Evolutionary conservation across 2,113 vertebrate genomes (phyloP).

Genomic region (Alaudala cheleensis): DNA sequence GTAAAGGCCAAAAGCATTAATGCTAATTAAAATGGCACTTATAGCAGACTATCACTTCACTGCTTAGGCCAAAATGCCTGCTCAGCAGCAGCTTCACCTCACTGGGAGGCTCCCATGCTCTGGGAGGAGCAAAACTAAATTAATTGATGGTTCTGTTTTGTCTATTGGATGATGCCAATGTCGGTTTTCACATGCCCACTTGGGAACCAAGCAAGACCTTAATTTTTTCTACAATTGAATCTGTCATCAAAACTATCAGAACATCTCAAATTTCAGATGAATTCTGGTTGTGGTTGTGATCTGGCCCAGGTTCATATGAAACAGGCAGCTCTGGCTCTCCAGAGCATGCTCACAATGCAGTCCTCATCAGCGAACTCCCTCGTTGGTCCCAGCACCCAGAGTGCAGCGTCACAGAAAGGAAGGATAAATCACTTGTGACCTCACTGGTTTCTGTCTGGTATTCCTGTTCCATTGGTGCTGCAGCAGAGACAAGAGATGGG

Average conservation of each 20-base stretch:
- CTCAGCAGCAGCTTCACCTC: not conserved
- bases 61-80: not conserved
- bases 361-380: accelerated
- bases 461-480: not conserved
- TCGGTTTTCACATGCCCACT: not conserved
- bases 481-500: not conserved
- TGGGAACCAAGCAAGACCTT: not conserved
- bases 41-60: not conserved
- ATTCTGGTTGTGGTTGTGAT: not conserved
- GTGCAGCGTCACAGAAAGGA: not conserved
- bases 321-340: not conserved
- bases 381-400: accelerated
- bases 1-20: not conserved
- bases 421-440: accelerated
- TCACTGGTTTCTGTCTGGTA: not conserved
- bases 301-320: not conserved
- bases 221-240: not conserved
- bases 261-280: not conserved
- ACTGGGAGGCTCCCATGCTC: accelerated
- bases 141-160: not conserved
- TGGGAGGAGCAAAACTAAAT: not conserved
- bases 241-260: not conserved
- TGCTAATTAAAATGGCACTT: not conserved
- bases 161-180: not conserved
- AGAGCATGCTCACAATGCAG: accelerated